Conservation (phyloP, 2,113 vertebrate genomes). For the Bagarius yarrelli region DNA sequence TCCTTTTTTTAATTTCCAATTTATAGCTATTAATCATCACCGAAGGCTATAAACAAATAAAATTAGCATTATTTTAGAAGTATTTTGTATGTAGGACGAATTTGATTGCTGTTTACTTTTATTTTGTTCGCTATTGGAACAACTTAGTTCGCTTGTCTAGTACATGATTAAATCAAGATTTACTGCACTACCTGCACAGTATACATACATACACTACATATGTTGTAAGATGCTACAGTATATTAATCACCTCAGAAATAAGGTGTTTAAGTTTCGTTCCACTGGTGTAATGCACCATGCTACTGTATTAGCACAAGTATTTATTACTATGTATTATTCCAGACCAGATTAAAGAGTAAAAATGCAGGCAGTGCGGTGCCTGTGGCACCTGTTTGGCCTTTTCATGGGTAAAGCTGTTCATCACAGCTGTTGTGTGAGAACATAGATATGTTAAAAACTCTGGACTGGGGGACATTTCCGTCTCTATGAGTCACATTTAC, state of each 20-base stretch:
- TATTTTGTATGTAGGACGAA: background rate
- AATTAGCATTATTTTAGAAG: background rate
- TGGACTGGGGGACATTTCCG: slow-evolving; percentile 21
- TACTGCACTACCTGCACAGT: background rate
- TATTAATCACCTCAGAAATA: background rate
- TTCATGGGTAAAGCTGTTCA: slow-evolving; percentile 20
- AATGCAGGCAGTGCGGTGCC: background rate
- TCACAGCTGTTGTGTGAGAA: slow-evolving; percentile 30
- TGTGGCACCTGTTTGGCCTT: slow-evolving; percentile 33
- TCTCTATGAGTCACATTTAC: slow-evolving; percentile 23
- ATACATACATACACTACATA: background rate
- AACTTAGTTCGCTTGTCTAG: background rate
- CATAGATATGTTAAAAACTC: slow-evolving; percentile 25
- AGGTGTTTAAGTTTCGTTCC: background rate
- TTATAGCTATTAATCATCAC: background rate
- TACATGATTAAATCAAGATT: background rate
- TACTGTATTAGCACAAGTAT: background rate
- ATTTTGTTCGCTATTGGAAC: background rate
- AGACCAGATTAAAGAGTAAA: background rate
- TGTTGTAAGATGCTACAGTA: background rate
- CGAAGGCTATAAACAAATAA: background rate
- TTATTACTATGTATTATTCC: background rate
- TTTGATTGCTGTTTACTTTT: background rate
- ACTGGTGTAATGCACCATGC: background rate
- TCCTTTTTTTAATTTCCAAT: background rate